Evolutionary conservation across 2,113 vertebrate genomes (phyloP).

Genomic region (Istiophorus platypterus): DNA sequence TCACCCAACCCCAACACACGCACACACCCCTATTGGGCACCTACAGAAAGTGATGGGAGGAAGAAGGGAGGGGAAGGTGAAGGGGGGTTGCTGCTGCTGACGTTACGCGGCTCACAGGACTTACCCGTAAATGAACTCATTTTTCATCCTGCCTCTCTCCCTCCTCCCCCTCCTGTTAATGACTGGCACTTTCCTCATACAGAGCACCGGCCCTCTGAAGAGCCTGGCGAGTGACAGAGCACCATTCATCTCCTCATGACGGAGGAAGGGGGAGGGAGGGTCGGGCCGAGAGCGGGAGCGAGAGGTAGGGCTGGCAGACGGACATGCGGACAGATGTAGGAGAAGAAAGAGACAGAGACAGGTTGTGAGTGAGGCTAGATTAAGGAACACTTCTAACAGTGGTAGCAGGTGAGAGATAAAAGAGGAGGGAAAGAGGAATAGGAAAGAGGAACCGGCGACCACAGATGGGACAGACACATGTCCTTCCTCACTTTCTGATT

Average conservation of each 20-base stretch:
- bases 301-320: slow-evolving; percentile 65
- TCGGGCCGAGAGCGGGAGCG: no score
- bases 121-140: slow-evolving; percentile 89
- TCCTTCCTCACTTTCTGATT: slow-evolving; percentile 22
- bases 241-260: slow-evolving; percentile 86
- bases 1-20: slow-evolving; percentile 26
- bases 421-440: slow-evolving; percentile 45
- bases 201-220: slow-evolving; percentile 83
- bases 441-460: slow-evolving; percentile 17
- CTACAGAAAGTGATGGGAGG: slow-evolving; percentile 72
- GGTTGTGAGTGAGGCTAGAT: slow-evolving; percentile 60
- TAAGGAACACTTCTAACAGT: slow-evolving; percentile 68
- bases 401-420: slow-evolving; percentile 59
- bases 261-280: slow-evolving; percentile 50
- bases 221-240: slow-evolving; percentile 83
- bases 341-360: slow-evolving; percentile 67
- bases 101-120: slow-evolving; percentile 86
- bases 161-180: slow-evolving; percentile 81
- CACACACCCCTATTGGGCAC: slow-evolving; percentile 41
- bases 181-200: slow-evolving; percentile 89
- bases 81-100: slow-evolving; percentile 70
- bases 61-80: slow-evolving; percentile 54
- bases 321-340: slow-evolving; percentile 67
- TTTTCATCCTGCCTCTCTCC: slow-evolving; percentile 87
- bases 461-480: slow-evolving; percentile 47